Base-by-base conservation (phyloP, 2,888 invertebrate species). In the Pseudeuparius sepicola region DNA sequence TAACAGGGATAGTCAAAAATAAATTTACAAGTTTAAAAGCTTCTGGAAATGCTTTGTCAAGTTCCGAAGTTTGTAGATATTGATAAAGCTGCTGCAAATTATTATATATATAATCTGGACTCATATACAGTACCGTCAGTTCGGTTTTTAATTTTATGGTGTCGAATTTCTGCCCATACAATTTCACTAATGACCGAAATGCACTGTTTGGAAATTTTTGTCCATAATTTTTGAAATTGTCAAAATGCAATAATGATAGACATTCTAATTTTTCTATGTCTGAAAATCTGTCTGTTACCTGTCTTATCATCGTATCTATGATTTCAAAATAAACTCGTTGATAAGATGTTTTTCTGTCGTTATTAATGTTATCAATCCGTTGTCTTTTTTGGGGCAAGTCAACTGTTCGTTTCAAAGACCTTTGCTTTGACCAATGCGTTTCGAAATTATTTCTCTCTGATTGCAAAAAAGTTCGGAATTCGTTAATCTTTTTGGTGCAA, bases 21-120 rank as follows among this genome's bases (percentile, higher is more conserved):
- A 35, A 37, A 24, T 37, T 37, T 35, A 31, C 29, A 18, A 39
- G 35, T 39, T 35, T 35, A 30, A 37, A 39, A 39, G 39, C 39
- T 35, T 39, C 30, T 18, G 16, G 30, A 28, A 30, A 30, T 30
- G 30, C 30, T 17, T 30, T 30, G 18, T 30, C 6, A 16, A 30
- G 30, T 18, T 30, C 16, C 6, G 20, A 37, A 33, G 38, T 34
- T 38, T 38, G 34, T 28, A 35, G 35, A 31, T 39, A 35, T 35
- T 39, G 25, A 35, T 36, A 39, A 35, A 34, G 35, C 26, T 34
- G 16, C 31, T 39, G 31, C 23, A 34, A 31, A 30, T 25, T 26
- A 24, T 35, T 39, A 30, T 30, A 1, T 35, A 39, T 26, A 39
- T 39, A 39, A 35, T 39, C 30, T 33, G 32, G 27, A 28, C 28